phyloP scores from a whole-genome alignment of 2,113 vertebrate genomes.

The Thermophis baileyi region DNA sequence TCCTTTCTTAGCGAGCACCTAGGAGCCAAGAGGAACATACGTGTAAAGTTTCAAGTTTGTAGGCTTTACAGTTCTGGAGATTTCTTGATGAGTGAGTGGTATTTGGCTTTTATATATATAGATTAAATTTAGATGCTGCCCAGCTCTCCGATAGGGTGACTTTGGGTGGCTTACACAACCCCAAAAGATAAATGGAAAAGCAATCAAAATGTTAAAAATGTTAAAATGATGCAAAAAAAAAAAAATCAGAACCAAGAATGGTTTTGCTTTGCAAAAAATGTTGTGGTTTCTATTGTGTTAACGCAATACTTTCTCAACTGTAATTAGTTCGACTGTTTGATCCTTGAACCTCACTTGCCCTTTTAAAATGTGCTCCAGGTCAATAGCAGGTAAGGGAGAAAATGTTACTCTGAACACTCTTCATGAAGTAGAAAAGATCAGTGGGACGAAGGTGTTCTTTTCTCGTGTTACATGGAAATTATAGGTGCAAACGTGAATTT shows the following conservation, averaged over 20 bases:
- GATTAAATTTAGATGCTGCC: neutral
- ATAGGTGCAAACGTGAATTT: neutral
- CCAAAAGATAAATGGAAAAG: neutral
- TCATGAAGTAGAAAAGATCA: no score
- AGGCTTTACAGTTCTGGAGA: no score
- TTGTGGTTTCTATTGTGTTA: neutral
- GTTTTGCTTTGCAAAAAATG: neutral
- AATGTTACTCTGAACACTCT: neutral
- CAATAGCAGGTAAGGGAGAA: neutral
- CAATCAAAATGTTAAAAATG: neutral
- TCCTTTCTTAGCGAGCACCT: no score
- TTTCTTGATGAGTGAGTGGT: no score
- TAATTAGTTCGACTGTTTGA: neutral
- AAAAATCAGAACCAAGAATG: neutral
- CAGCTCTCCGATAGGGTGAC: neutral
- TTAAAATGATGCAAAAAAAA: neutral
- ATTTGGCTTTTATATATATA: no score
- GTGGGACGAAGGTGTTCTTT: neutral
- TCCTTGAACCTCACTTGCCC: neutral
- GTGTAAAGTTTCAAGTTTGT: no score
- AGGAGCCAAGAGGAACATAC: no score
- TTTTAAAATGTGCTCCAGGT: neutral
- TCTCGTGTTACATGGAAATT: fast-evolving
- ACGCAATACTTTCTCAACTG: neutral
- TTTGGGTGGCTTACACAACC: neutral